Conservation (phyloP, 2,113 vertebrate genomes). For the Prolemur simus region DNA sequence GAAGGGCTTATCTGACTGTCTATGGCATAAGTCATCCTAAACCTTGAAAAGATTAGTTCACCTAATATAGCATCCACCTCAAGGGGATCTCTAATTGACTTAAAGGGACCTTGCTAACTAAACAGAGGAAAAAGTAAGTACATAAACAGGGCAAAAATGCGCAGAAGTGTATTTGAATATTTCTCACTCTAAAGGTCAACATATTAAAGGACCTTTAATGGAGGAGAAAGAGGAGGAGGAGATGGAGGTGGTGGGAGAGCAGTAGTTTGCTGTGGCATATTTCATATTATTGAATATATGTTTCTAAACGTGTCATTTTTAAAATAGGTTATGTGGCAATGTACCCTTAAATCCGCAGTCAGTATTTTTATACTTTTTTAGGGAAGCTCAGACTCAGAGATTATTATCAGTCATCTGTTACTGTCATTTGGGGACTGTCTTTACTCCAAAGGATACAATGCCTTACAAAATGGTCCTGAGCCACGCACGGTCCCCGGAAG, state of each 20-base stretch:
- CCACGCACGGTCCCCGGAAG: not conserved
- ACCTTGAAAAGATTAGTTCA: not conserved
- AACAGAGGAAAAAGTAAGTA: not conserved
- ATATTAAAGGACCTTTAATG: not conserved
- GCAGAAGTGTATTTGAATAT: not conserved
- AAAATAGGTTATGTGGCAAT: not conserved
- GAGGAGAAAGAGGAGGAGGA: not conserved
- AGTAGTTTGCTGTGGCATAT: not conserved
- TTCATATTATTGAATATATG: not conserved
- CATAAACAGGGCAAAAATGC: not conserved
- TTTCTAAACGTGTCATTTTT: not conserved
- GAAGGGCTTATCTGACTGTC: not conserved
- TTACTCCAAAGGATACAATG: not conserved
- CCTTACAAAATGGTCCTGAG: not conserved
- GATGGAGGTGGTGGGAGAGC: not conserved
- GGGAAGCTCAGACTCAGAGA: not conserved
- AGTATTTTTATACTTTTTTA: not conserved
- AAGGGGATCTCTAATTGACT: not conserved
- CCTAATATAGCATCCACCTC: not conserved
- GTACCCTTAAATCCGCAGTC: not conserved
- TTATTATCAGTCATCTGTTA: not conserved
- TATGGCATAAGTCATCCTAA: not conserved
- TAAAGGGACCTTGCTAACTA: not conserved
- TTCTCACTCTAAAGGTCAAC: not conserved
- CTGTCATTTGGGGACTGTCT: not conserved